These are phyloP conservation scores for Cacoxenus indagator DNA, from an alignment of 2,888 invertebrate species.

Conservation along the genomic window DNA sequence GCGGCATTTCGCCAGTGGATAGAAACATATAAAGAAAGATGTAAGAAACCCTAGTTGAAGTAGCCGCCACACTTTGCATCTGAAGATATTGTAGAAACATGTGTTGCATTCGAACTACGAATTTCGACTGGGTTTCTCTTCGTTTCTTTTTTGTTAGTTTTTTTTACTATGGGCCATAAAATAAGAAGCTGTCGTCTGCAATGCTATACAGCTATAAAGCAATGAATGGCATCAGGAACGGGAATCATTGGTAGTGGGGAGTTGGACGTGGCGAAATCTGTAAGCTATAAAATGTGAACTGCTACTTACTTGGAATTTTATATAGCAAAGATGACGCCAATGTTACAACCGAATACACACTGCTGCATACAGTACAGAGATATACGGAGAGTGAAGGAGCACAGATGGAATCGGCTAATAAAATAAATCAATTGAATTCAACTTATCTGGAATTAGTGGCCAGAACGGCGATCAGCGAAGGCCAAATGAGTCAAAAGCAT, in stretches of 20 bases:
- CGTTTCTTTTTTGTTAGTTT: neutral
- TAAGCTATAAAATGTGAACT: neutral
- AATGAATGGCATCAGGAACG: conserved; percentile 45
- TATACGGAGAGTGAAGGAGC: neutral
- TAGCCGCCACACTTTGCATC: neutral
- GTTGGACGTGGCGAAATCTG: neutral
- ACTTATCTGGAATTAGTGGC: neutral
- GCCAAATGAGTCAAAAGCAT: neutral
- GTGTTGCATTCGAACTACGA: neutral
- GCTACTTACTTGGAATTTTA: neutral
- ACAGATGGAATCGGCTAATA: neutral
- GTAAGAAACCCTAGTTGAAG: neutral
- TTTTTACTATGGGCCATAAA: conserved; percentile 45
- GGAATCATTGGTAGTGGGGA: neutral
- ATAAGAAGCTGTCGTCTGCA: conserved; percentile 43
- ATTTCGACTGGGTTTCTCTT: neutral
- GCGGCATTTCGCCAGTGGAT: neutral
- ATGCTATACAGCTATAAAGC: conserved; percentile 63
- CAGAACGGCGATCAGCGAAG: conserved; percentile 1
- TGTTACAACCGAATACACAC: neutral
- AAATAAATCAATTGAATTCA: neutral
- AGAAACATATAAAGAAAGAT: neutral
- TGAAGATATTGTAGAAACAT: no score
- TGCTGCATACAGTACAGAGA: neutral
- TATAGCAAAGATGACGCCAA: neutral